phyloP scores from a whole-genome alignment of 2,797 vertebrate species.

The Petrocephalus schoutedeni region DNA sequence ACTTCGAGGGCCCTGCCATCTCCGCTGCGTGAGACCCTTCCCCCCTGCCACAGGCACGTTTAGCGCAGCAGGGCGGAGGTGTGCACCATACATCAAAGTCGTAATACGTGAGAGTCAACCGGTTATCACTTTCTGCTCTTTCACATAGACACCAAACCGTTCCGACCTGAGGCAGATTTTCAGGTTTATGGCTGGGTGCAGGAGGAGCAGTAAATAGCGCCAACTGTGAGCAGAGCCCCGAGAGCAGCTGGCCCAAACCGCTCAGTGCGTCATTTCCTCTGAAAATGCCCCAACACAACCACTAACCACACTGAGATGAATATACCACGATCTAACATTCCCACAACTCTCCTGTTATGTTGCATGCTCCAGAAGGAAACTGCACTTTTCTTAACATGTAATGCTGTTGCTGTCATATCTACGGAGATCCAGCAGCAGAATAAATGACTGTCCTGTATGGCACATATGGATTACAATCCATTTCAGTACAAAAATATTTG shows the following conservation, averaged over 20 bases:
- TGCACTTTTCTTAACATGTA: background rate
- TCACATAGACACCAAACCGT: background rate
- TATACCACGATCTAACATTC: background rate
- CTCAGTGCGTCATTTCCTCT: background rate
- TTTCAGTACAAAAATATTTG: slow-evolving; percentile 2
- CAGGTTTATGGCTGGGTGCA: background rate
- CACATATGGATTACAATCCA: background rate
- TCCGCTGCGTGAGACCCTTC: background rate
- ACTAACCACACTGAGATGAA: background rate
- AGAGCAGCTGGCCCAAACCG: background rate
- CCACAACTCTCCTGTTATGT: background rate
- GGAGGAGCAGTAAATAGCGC: background rate
- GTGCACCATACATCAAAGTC: background rate
- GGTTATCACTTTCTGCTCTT: background rate
- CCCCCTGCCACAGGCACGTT: background rate
- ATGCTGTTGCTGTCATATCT: background rate
- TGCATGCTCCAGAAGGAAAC: background rate
- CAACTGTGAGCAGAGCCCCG: background rate
- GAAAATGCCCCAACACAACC: background rate
- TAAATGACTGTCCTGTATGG: background rate
- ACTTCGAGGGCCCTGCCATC: background rate
- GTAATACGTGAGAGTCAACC: background rate
- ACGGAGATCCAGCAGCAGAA: background rate
- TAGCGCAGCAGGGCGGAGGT: background rate
- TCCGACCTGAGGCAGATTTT: background rate